A percentile compares a stretch with the other conserved stretches of the same genome.
Evolutionary conservation across 2,113 vertebrate species (phyloP).

Genomic region (Rana temporaria): DNA sequence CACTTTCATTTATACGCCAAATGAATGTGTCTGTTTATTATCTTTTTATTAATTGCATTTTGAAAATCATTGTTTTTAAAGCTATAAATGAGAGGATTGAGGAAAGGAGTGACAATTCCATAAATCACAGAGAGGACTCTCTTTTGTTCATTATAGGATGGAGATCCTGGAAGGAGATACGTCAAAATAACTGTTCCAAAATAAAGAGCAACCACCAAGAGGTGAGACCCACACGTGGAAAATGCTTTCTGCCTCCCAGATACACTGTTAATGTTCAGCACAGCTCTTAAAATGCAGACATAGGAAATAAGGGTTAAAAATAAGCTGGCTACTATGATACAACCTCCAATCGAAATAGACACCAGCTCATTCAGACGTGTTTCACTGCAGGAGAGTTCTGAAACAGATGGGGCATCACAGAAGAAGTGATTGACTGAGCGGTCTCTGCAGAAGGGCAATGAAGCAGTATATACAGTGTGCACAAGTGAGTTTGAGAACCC

Average conservation of each 20-base stretch:
- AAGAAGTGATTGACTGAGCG: background rate
- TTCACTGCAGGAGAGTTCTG: background rate
- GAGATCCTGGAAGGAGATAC: constrained; percentile 11
- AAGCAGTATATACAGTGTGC: constrained; percentile 1
- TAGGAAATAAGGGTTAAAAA: constrained; percentile 58
- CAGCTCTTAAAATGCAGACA: constrained; percentile 34
- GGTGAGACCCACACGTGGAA: constrained; percentile 57
- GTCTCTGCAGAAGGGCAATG: constrained; percentile 13
- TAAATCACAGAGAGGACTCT: constrained; percentile 31
- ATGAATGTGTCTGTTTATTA: background rate
- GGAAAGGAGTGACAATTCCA: constrained; percentile 38
- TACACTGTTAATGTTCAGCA: constrained; percentile 50
- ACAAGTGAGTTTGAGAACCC: background rate
- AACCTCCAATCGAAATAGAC: background rate
- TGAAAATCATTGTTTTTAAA: constrained; percentile 39
- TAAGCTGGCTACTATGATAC: constrained; percentile 33
- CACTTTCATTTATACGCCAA: no score
- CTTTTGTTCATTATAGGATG: background rate
- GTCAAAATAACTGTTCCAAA: constrained; percentile 41
- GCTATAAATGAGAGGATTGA: constrained; percentile 48
- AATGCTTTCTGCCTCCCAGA: constrained; percentile 55
- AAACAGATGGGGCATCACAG: constrained; percentile 2
- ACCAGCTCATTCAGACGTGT: background rate
- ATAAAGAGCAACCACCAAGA: constrained; percentile 58
- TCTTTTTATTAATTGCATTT: background rate